phyloP scores from a whole-genome alignment of 2,113 vertebrate species.

The Atherinomorus stipes region DNA sequence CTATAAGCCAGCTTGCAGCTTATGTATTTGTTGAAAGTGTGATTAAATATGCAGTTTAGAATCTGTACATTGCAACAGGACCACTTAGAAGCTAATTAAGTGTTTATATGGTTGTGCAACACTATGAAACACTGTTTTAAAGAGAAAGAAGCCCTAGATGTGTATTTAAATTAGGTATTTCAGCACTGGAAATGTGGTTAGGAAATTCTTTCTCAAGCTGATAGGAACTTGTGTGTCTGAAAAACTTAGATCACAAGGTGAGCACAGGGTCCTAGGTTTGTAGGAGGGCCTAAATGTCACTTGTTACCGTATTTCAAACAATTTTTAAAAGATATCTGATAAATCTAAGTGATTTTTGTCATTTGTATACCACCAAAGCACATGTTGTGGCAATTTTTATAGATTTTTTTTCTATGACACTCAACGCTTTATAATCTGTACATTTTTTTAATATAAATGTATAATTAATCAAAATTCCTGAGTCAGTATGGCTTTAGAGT shows the following conservation, averaged over 20 bases:
- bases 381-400: background rate
- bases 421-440: too few relatives aligned
- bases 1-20: conserved; percentile 2
- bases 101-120: conserved; percentile 25
- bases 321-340: background rate
- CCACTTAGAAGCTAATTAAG: conserved; percentile 3
- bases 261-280: too few relatives aligned
- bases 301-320: background rate
- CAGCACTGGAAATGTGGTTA: background rate
- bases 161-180: conserved; percentile 8
- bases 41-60: conserved; percentile 30
- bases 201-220: conserved; percentile 2
- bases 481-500: too few relatives aligned
- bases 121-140: conserved; percentile 3
- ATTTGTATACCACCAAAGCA: background rate
- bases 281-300: background rate
- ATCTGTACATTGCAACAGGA: conserved; percentile 17
- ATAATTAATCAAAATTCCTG: too few relatives aligned
- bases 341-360: background rate
- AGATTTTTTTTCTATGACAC: too few relatives aligned
- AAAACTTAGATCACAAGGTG: background rate
- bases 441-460: too few relatives aligned
- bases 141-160: conserved; percentile 3
- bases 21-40: conserved; percentile 23
- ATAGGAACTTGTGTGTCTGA: background rate